phyloP scores from a whole-genome alignment of 1,140 invertebrate genomes.

The Rhynchophorus ferrugineus region DNA sequence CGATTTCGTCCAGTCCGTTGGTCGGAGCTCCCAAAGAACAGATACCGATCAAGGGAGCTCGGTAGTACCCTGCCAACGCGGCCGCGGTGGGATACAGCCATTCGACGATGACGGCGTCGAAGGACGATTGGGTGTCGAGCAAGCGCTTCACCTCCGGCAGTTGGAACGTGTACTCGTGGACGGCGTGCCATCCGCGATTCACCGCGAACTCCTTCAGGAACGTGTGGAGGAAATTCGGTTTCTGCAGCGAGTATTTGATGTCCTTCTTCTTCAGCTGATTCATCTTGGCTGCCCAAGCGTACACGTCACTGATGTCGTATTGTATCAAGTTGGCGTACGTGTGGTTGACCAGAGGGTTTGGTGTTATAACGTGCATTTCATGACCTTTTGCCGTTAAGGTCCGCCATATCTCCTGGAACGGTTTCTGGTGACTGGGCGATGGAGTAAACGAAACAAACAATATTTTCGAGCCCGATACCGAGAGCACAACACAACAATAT shows the following conservation, averaged over 20 bases:
- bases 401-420: conserved; percentile 39
- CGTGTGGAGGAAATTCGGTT: conserved; percentile 14
- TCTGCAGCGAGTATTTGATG: conserved; percentile 10
- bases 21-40: conserved; percentile 22
- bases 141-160: conserved; percentile 20
- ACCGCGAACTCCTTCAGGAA: conserved; percentile 13
- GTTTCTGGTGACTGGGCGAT: conserved; percentile 49
- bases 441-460: conserved; percentile 43
- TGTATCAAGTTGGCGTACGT: conserved; percentile 9
- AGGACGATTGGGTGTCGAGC: conserved; percentile 17
- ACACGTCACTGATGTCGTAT: conserved; percentile 19
- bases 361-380: conserved; percentile 17
- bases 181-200: not conserved
- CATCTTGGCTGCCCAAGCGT: conserved; percentile 1
- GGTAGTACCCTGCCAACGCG: conserved; percentile 26
- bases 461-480: conserved; percentile 40
- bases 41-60: conserved; percentile 33
- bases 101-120: conserved; percentile 29
- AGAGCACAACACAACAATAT: not conserved
- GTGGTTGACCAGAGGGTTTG: conserved; percentile 7
- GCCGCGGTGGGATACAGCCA: conserved; percentile 20
- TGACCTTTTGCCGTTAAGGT: conserved; percentile 23
- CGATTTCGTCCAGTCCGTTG: conserved; percentile 20
- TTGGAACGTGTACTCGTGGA: conserved; percentile 8
- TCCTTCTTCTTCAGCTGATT: conserved; percentile 5